Evolutionary conservation across 1,140 invertebrate species (phyloP), one percentile per base, ranked within the genome.

Genomic region (Aphaenogaster ashmeadi): DNA sequence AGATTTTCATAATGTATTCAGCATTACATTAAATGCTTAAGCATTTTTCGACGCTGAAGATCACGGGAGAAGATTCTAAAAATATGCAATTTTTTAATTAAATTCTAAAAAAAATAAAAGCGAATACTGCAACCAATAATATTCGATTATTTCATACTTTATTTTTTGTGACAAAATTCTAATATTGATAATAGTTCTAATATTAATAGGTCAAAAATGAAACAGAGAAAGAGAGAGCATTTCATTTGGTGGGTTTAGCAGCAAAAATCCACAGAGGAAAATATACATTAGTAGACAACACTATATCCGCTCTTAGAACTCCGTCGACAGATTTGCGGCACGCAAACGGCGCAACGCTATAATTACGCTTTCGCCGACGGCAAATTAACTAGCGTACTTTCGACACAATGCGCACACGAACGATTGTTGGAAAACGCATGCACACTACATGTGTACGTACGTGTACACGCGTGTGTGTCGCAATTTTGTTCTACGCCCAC

Each of bases 361-460:
- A 84, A 84, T 84, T 84, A 84, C 67, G 80, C 67, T 84, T 84
- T 84, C 80, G 80, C 67, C 80, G 80, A 44, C 80, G 54, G 80
- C 69, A 47, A 84, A 84, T 84, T 84, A 84, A 74, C 67, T 56
- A 54, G 52, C 54, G 80, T 44, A 74, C 80, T 83, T 83, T 83
- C 80, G 80, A 72, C 80, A 74, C 79, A 83, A 72, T 72, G 66
- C 18, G 52, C 66, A 56, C 78, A 80, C 47, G 62, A 80, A 33
- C 44, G 78, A 80, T 54, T 69, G 78, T 69, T 69, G 78, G 47
- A 80, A 80, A 62, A 80, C 78, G 78, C 47, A 41, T 50, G 44
- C 18, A 67, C 13, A 15, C 36, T 21, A n/a, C 52, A 13, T 41
- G 13, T 2, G 41, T 15, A 47, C 21, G 7, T 52, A 11, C n/a